A percentile compares a stretch with the other conserved stretches of the same genome.
phyloP scores from a whole-genome alignment of 2,113 vertebrate species.

The Rhinopithecus roxellana region DNA sequence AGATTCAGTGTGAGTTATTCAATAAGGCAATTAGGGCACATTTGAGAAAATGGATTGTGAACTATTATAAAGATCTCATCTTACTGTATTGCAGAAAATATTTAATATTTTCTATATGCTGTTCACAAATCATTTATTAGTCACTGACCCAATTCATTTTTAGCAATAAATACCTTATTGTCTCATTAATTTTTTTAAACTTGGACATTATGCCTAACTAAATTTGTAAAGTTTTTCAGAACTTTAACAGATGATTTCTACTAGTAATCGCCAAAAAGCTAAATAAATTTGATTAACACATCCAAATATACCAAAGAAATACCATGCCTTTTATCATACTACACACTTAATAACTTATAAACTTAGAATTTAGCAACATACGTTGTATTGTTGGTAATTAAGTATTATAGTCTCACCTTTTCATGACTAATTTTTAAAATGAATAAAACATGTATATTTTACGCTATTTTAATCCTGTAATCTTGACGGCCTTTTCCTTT shows the following conservation, averaged over 20 bases:
- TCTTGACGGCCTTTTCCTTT: background rate
- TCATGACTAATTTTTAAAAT: conserved; percentile 44
- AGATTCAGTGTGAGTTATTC: background rate
- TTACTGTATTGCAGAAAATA: conserved; percentile 12
- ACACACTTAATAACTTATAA: background rate
- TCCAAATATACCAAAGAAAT: background rate
- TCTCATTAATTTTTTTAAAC: background rate
- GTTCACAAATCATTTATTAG: background rate
- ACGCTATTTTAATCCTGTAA: background rate
- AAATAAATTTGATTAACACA: background rate
- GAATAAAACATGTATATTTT: background rate
- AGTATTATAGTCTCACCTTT: background rate
- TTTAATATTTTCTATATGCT: background rate
- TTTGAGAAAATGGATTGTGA: background rate
- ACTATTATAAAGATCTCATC: conserved; percentile 8
- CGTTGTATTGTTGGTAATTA: background rate
- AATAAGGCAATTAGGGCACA: background rate
- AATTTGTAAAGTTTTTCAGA: background rate
- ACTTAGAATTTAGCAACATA: background rate
- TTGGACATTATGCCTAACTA: background rate
- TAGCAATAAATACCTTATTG: background rate
- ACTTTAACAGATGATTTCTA: background rate
- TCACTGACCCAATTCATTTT: background rate
- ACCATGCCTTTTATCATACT: background rate
- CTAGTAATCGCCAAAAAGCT: background rate